A percentile compares a stretch with the other conserved stretches of the same genome.
Conservation (phyloP, 2,113 vertebrate genomes). For the Setophaga kirtlandii region DNA sequence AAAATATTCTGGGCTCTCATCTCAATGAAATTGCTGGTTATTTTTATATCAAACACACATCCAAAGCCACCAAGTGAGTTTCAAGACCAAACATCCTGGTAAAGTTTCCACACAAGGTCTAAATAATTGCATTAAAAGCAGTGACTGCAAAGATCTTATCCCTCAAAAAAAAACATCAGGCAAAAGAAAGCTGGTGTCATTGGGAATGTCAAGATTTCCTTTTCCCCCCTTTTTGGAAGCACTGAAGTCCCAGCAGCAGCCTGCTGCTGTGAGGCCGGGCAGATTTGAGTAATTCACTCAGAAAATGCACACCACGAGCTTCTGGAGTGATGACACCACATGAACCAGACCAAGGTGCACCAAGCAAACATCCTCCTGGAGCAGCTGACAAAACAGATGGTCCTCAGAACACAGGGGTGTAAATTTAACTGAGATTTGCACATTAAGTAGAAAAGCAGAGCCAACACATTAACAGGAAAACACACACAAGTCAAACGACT, state of each 20-base stretch:
- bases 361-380: background rate
- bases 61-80: background rate
- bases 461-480: background rate
- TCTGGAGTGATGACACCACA: background rate
- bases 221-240: background rate
- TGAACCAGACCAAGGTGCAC: background rate
- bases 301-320: background rate
- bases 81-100: background rate
- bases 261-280: background rate
- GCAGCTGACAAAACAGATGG: constrained; percentile 16
- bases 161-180: background rate
- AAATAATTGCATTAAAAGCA: background rate
- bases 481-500: background rate
- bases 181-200: background rate
- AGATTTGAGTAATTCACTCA: background rate
- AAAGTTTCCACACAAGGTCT: background rate
- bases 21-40: background rate
- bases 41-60: background rate
- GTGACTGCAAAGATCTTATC: background rate
- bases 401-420: background rate
- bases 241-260: background rate
- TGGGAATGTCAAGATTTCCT: background rate
- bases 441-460: background rate
- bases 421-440: background rate
- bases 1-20: background rate